phyloP scores from a whole-genome alignment of 2,888 invertebrate species.

The Nomada fabriciana region DNA sequence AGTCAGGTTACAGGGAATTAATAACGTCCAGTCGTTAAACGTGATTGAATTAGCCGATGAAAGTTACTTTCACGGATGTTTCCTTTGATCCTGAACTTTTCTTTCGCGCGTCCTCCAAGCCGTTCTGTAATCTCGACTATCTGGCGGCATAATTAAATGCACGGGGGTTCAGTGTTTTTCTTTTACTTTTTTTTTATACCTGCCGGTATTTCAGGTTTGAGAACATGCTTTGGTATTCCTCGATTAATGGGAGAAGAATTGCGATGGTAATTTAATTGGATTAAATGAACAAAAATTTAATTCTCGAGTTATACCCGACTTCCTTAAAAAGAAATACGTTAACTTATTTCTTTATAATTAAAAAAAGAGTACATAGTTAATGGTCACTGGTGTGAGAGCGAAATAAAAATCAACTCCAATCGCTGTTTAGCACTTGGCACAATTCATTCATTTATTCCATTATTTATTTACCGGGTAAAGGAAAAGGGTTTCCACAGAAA shows the following conservation, averaged over 20 bases:
- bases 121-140: neutral
- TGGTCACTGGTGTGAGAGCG: too few species aligned
- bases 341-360: too few species aligned
- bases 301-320: too few species aligned
- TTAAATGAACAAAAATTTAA: too few species aligned
- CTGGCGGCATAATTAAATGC: neutral
- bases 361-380: too few species aligned
- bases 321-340: too few species aligned
- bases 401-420: too few species aligned
- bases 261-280: too few species aligned
- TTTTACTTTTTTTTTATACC: neutral
- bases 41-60: conserved; percentile 11
- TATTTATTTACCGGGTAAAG: too few species aligned
- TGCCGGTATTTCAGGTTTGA: neutral
- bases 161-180: neutral
- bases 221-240: too few species aligned
- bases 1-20: conserved; percentile 11
- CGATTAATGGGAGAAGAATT: too few species aligned
- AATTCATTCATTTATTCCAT: neutral
- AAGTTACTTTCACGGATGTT: conserved; percentile 2
- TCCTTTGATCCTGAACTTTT: neutral
- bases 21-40: conserved; percentile 3
- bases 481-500: neutral
- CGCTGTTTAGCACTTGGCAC: neutral
- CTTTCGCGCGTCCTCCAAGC: neutral